Base-by-base conservation (phyloP, 2,113 vertebrate genomes). In the Macaca nemestrina region DNA sequence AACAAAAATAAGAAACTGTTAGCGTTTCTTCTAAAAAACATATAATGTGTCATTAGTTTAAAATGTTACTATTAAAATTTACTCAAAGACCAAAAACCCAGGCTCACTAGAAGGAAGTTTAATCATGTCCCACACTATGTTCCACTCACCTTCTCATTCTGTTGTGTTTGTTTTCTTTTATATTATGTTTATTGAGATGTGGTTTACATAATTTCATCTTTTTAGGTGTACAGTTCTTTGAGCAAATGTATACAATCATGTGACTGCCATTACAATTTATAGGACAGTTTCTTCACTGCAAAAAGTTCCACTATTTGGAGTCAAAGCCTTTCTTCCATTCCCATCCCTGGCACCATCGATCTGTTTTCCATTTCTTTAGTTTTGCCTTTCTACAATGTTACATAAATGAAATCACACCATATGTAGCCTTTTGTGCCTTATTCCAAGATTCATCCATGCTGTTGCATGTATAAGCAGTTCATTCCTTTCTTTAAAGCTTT, bases 1-100 rank as follows among this genome's bases (percentile, higher is more conserved):
- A 87, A 94, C 75, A 92, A 89, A 88, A 86, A 52, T 7, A 90
- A 88, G 30, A 40, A 91, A 81, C 12, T 67, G 20, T 68, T 84
- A 52, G 3, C 73, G 25, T 2, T 94, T 45, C 23, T 92, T 86
- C 88, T 14, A 25, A 57, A 86, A 95, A 90, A n/a, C 3, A 72
- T 10, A 3, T 8, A 73, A 27, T 80, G 81, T 88, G 10, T 78
- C 50, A 48, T 82, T 30, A 78, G 16, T 50, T 59, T 83, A 82
- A 95, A 64, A 79, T 79, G 32, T 91, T 8, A 75, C 32, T 68
- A 57, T 86, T 61, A 81, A 95, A 76, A 48, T 87, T 40, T 48
- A 67, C 30, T 90, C 78, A 76, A 76, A 82, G 32, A 86, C 38
- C 27, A 80, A 94, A 83, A 88, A 2, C 2, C 7, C 55, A 88